A percentile compares a stretch with the other conserved stretches of the same genome.
Conservation (phyloP, 2,888 invertebrate species). For the Amphipyra tragopoginis region DNA sequence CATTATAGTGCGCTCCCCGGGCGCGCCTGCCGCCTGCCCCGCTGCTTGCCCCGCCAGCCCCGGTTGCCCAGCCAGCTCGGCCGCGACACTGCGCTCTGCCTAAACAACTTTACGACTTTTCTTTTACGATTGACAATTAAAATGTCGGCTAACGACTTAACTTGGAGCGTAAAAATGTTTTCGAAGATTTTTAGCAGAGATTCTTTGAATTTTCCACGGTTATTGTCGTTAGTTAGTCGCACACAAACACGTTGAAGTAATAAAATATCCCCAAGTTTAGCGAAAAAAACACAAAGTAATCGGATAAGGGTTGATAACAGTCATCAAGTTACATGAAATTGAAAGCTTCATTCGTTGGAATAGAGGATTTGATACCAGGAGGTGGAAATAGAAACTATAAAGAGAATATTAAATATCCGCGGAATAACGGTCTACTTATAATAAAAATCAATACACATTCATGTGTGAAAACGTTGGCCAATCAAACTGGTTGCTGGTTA, state of each 20-base stretch:
- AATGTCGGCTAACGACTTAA: constrained; percentile 67
- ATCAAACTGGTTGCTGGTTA: constrained; percentile 19
- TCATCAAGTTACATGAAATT: constrained; percentile 4
- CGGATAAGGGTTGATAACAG: constrained; percentile 13
- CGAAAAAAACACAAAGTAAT: constrained; percentile 21
- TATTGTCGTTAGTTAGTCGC: constrained; percentile 24
- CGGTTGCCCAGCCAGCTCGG: constrained; percentile 16
- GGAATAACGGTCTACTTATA: background rate
- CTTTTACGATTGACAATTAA: constrained; percentile 73
- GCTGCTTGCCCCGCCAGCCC: constrained; percentile 40
- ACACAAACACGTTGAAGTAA: constrained; percentile 39
- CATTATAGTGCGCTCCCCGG: constrained; percentile 56
- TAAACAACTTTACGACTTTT: constrained; percentile 69
- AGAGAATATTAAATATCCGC: background rate
- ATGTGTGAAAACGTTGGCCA: constrained; percentile 9
- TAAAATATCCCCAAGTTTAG: constrained; percentile 31
- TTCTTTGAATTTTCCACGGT: constrained; percentile 42
- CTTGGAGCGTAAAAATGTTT: constrained; percentile 65
- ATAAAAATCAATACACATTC: background rate
- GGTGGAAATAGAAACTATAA: background rate
- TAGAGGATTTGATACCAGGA: background rate
- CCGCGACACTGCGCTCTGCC: constrained; percentile 52
- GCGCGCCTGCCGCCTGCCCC: constrained; percentile 7
- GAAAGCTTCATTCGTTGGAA: background rate
- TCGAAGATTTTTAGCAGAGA: constrained; percentile 51